Percentiles rank a stretch among this genome's conserved stretches.
phyloP scores from a whole-genome alignment of 2,888 invertebrate species.

The Drosophila villosipedis region DNA sequence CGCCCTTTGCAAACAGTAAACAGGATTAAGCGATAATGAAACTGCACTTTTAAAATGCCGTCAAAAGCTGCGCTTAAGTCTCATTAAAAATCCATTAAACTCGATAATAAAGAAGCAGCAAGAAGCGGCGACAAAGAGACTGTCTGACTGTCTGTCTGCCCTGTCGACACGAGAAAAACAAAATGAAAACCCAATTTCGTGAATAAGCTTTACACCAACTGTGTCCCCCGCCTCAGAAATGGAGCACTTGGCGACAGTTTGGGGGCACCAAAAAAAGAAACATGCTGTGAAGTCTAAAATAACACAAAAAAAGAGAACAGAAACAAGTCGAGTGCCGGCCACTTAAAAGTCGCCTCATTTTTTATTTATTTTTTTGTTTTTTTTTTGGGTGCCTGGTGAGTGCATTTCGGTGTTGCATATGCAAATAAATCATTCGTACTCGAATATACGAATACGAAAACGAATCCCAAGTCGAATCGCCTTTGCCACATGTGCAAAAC shows the following conservation, averaged over 20 bases:
- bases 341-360: conserved; percentile 70
- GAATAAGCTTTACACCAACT: conserved; percentile 72
- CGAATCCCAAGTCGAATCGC: conserved; percentile 19
- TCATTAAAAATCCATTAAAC: conserved; percentile 78
- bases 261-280: conserved; percentile 13
- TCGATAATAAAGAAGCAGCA: conserved; percentile 55
- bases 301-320: conserved; percentile 14
- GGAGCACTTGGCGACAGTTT: conserved; percentile 78
- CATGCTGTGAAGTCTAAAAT: conserved; percentile 20
- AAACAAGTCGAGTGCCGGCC: conserved; percentile 60
- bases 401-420: conserved; percentile 79
- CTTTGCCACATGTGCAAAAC: conserved; percentile 31
- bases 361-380: not conserved
- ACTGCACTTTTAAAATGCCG: conserved; percentile 67
- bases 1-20: conserved; percentile 44
- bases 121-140: not conserved
- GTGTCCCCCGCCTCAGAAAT: conserved; percentile 43
- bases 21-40: conserved; percentile 75
- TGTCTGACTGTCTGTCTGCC: not conserved
- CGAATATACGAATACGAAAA: conserved; percentile 16
- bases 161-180: conserved; percentile 17
- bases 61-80: conserved; percentile 75
- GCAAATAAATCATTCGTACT: conserved; percentile 72
- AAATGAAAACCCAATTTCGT: conserved; percentile 61
- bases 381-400: conserved; percentile 56